Percentiles rank a stretch among this genome's conserved stretches.
Evolutionary conservation across 2,113 vertebrate genomes (phyloP).

Genomic region (Sula dactylatra): DNA sequence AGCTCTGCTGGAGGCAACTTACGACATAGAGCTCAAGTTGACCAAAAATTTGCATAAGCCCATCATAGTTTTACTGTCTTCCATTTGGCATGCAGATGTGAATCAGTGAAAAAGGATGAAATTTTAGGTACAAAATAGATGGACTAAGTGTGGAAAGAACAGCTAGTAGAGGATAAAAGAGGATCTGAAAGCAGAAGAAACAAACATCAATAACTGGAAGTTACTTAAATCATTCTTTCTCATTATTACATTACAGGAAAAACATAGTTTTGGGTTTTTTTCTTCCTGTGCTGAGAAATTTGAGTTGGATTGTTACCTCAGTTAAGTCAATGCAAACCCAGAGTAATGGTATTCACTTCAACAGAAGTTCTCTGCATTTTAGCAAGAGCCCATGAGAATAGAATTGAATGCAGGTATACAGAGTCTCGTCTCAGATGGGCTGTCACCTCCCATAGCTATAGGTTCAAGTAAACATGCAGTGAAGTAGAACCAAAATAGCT

Average conservation of each 20-base stretch:
- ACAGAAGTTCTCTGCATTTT: not conserved
- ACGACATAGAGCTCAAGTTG: not conserved
- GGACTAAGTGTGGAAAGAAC: not conserved
- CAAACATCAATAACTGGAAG: not conserved
- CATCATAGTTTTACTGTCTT: not conserved
- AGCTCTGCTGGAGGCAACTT: not conserved
- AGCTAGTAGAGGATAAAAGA: not conserved
- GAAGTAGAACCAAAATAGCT: not conserved
- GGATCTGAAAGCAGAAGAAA: not conserved
- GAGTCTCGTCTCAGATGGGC: not conserved
- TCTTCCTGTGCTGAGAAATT: not conserved
- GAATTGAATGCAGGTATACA: not conserved
- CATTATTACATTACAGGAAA: not conserved
- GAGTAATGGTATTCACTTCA: not conserved
- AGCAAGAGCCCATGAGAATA: not conserved
- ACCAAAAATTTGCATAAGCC: not conserved
- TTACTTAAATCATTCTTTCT: not conserved
- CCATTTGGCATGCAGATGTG: not conserved
- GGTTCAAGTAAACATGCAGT: not conserved
- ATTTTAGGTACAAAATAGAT: not conserved
- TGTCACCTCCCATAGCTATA: not conserved
- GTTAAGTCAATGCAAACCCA: not conserved
- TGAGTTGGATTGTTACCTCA: not conserved
- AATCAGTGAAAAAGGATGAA: not conserved
- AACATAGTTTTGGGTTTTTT: not conserved